Conservation (phyloP, 2,888 invertebrate species). For the Sinhomidia bicolor region DNA sequence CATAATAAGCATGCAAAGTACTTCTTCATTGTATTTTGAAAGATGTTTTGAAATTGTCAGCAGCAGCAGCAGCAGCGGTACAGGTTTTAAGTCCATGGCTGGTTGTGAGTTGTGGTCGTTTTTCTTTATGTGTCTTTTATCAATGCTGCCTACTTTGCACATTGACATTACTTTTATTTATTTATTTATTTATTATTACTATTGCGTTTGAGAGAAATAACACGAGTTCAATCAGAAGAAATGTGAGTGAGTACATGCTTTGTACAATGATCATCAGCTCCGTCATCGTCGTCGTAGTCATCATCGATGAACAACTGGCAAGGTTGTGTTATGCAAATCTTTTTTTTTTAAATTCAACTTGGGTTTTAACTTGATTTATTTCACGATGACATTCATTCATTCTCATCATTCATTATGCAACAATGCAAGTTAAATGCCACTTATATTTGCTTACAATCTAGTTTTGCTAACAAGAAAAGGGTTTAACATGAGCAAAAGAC, state of each 20-base stretch:
- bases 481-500: no score
- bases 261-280: no score
- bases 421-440: background rate
- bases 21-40: background rate
- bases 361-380: background rate
- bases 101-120: background rate
- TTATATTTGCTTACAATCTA: background rate
- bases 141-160: background rate
- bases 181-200: no score
- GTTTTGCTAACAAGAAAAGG: background rate
- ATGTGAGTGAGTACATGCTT: no score
- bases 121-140: background rate
- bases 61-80: no score
- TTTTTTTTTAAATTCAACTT: background rate
- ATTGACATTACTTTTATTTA: no score
- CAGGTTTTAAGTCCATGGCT: no score
- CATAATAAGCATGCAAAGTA: background rate
- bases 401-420: background rate
- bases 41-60: conserved; percentile 31
- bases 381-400: background rate
- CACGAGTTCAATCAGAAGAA: background rate
- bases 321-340: background rate
- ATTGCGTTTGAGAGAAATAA: no score
- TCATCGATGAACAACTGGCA: background rate
- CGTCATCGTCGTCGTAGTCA: background rate